phyloP scores from a whole-genome alignment of 2,888 invertebrate genomes.

The Drosophila birchii region DNA sequence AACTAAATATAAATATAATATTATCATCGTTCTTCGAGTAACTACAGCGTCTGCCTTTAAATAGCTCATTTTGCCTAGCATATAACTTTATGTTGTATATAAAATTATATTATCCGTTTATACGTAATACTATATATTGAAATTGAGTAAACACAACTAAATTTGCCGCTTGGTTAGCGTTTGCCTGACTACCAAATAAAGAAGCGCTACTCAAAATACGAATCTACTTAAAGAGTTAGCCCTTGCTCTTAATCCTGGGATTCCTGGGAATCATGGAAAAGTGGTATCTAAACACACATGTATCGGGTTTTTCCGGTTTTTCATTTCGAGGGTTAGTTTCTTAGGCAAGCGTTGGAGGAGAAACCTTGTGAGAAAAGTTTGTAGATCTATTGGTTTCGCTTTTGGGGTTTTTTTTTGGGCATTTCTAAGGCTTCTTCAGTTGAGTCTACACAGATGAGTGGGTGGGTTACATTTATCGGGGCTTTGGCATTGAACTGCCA shows the following conservation, averaged over 20 bases:
- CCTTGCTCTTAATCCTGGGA: constrained; percentile 23
- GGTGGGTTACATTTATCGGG: constrained; percentile 75
- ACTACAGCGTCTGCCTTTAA: constrained; percentile 74
- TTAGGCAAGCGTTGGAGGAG: constrained; percentile 39
- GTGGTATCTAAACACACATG: constrained; percentile 16
- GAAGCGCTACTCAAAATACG: constrained; percentile 55
- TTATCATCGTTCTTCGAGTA: constrained; percentile 57
- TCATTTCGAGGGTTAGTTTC: constrained; percentile 22
- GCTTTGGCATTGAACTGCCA: constrained; percentile 27
- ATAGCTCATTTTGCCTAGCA: constrained; percentile 61
- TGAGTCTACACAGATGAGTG: constrained; percentile 45
- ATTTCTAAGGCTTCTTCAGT: constrained; percentile 43
- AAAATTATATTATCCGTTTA: constrained; percentile 63
- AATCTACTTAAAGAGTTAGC: constrained; percentile 37
- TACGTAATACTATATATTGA: constrained; percentile 58
- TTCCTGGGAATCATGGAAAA: constrained; percentile 23
- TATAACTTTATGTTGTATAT: constrained; percentile 59
- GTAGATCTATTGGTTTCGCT: constrained; percentile 40
- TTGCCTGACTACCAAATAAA: constrained; percentile 52
- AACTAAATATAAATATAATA: constrained; percentile 71
- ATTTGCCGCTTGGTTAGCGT: constrained; percentile 53
- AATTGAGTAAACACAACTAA: constrained; percentile 61
- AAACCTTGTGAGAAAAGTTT: constrained; percentile 41
- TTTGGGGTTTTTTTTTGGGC: constrained; percentile 30
- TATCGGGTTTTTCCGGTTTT: constrained; percentile 1